A percentile compares a stretch with the other conserved stretches of the same genome.
phyloP scores from a whole-genome alignment of 2,113 vertebrate species.

The Guaruba guarouba region DNA sequence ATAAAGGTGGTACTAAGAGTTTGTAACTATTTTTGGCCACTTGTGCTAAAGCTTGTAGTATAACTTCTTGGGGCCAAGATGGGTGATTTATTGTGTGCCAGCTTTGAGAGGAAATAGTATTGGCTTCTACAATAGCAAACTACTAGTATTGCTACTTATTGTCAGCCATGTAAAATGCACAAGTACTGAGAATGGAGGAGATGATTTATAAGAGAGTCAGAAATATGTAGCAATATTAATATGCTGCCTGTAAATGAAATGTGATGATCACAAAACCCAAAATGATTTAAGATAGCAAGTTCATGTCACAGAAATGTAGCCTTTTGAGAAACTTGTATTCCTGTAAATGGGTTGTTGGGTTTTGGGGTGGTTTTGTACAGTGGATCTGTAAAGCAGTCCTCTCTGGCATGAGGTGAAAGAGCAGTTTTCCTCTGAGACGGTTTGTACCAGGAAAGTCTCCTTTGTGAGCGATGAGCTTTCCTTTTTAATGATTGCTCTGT shows the following conservation, averaged over 20 bases:
- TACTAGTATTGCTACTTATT: neutral
- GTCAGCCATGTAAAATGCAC: neutral
- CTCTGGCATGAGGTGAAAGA: neutral
- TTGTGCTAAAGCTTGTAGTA: neutral
- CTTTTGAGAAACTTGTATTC: neutral
- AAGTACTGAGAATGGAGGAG: neutral
- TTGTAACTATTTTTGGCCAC: neutral
- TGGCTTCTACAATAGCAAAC: neutral
- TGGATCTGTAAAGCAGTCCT: neutral
- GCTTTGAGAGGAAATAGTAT: neutral
- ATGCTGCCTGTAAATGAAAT: neutral
- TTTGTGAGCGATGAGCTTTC: neutral
- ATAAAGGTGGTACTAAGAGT: neutral
- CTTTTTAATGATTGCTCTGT: slow-evolving; percentile 32
- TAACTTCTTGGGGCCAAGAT: neutral
- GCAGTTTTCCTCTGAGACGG: neutral
- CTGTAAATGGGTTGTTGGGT: neutral
- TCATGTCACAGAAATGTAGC: neutral
- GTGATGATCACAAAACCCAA: neutral
- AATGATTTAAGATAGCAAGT: neutral
- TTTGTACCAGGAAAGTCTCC: neutral
- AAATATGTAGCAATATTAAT: neutral
- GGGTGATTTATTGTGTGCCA: neutral
- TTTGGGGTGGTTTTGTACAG: neutral
- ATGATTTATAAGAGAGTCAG: neutral